Evolutionary conservation across 2,113 vertebrate species (phyloP).

Genomic region (Phylloscopus trochiloides): DNA sequence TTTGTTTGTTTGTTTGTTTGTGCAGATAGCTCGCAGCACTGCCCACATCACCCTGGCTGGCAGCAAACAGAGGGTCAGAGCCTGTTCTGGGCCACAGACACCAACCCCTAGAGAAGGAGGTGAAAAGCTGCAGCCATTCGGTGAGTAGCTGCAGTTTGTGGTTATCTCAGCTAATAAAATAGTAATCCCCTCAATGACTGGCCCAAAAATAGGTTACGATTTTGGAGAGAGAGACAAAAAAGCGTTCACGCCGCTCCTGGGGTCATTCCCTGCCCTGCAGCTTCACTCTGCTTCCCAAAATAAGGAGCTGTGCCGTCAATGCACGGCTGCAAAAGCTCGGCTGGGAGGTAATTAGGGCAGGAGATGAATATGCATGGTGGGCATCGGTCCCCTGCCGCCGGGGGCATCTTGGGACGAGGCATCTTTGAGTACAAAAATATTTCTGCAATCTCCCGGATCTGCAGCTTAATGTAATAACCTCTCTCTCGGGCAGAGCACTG

Average conservation of each 20-base stretch:
- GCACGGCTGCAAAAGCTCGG: neutral
- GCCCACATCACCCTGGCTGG: neutral
- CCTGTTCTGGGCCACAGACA: no score
- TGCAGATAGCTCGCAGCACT: neutral
- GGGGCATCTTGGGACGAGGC: neutral
- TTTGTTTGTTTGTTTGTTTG: neutral
- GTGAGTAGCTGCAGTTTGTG: neutral
- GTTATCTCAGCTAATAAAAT: neutral
- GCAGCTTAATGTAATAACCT: neutral
- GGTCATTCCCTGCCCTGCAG: neutral
- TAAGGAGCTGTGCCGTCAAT: neutral
- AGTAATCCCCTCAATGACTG: neutral
- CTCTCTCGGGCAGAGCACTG: neutral
- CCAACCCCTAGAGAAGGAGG: neutral
- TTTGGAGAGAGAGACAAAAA: neutral
- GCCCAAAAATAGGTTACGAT: neutral
- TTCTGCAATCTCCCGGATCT: neutral
- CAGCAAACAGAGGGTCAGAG: neutral
- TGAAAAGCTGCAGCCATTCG: neutral
- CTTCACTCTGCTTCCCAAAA: neutral
- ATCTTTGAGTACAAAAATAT: neutral
- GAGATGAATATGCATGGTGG: neutral
- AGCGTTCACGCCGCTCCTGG: neutral
- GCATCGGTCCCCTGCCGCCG: neutral
- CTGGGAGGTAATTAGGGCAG: neutral